Conservation (phyloP, 2,797 vertebrate genomes). For the Poeciliopsis gracilis region DNA sequence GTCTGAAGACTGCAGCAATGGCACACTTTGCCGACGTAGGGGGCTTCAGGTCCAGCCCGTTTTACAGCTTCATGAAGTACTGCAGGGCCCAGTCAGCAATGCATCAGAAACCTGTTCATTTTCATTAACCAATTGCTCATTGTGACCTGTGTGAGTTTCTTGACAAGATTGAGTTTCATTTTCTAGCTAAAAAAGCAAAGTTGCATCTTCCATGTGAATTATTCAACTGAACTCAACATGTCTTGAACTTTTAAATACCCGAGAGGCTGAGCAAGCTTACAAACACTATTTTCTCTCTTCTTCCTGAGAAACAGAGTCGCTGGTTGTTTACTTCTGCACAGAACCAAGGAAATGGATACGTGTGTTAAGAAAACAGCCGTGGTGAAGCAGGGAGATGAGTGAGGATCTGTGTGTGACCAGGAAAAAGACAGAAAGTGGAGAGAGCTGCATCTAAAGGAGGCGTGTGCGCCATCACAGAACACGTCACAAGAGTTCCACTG, state of each 20-base stretch:
- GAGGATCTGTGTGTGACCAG: slow-evolving; percentile 25
- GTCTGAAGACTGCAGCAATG: slow-evolving; percentile 64
- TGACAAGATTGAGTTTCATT: slow-evolving; percentile 79
- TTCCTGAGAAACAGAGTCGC: slow-evolving; percentile 38
- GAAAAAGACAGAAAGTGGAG: slow-evolving; percentile 25
- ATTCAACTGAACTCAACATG: slow-evolving; percentile 78
- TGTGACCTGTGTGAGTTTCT: slow-evolving; percentile 72
- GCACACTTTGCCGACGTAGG: slow-evolving; percentile 60
- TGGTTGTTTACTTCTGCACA: slow-evolving; percentile 42
- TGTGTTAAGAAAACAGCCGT: slow-evolving; percentile 59
- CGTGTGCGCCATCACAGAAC: slow-evolving; percentile 54
- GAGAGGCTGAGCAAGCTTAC: background rate
- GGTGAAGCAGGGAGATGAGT: slow-evolving; percentile 40
- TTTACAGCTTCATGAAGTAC: slow-evolving; percentile 62
- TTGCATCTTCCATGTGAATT: slow-evolving; percentile 77
- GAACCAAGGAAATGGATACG: slow-evolving; percentile 67
- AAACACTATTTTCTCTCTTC: slow-evolving; percentile 13
- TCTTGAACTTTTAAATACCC: slow-evolving; percentile 53
- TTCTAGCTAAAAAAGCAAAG: slow-evolving; percentile 75
- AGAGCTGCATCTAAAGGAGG: slow-evolving; percentile 52
- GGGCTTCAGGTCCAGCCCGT: slow-evolving; percentile 51
- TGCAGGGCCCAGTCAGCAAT: slow-evolving; percentile 49
- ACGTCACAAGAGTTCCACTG: slow-evolving; percentile 53
- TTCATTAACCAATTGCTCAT: slow-evolving; percentile 82
- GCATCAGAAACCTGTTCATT: slow-evolving; percentile 79